phyloP scores from a whole-genome alignment of 2,113 vertebrate genomes.

The Nothobranchius furzeri region DNA sequence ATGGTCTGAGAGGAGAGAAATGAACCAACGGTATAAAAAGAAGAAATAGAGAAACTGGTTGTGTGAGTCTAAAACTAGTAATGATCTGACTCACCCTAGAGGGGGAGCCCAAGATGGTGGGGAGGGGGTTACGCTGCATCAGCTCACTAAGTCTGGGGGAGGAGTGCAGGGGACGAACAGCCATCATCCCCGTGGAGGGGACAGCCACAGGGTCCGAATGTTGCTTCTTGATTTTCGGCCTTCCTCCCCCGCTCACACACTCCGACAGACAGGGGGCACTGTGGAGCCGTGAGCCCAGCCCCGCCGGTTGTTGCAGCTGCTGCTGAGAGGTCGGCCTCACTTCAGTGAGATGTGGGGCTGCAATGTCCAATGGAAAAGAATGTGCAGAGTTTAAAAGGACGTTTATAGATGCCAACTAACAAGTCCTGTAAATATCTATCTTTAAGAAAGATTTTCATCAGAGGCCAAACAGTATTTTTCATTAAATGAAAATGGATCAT shows the following conservation, averaged over 20 bases:
- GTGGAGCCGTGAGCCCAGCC: slow-evolving; percentile 91
- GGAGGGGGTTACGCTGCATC: slow-evolving; percentile 92
- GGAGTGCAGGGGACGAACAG: slow-evolving; percentile 85
- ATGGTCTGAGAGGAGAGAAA: slow-evolving; percentile 72
- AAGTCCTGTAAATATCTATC: no score
- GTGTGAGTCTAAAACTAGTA: background rate
- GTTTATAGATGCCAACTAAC: no score
- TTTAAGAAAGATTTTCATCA: no score
- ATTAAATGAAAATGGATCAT: background rate
- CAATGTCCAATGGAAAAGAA: background rate
- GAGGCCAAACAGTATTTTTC: background rate
- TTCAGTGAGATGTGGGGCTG: slow-evolving; percentile 59
- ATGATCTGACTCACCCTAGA: slow-evolving; percentile 82
- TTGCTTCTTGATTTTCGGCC: slow-evolving; percentile 93
- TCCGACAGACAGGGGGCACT: slow-evolving; percentile 95
- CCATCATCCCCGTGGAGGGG: slow-evolving; percentile 64
- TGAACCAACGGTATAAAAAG: background rate
- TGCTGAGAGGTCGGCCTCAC: slow-evolving; percentile 52
- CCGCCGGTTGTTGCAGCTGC: slow-evolving; percentile 60
- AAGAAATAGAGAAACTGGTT: background rate
- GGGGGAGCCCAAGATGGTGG: slow-evolving; percentile 94
- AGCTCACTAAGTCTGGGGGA: slow-evolving; percentile 93
- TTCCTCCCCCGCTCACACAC: slow-evolving; percentile 78
- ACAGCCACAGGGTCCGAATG: slow-evolving; percentile 86
- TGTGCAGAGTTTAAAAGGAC: background rate